Evolutionary conservation across 2,113 vertebrate species (phyloP).

Genomic region (Cryptoleucopteryx plumbea): DNA sequence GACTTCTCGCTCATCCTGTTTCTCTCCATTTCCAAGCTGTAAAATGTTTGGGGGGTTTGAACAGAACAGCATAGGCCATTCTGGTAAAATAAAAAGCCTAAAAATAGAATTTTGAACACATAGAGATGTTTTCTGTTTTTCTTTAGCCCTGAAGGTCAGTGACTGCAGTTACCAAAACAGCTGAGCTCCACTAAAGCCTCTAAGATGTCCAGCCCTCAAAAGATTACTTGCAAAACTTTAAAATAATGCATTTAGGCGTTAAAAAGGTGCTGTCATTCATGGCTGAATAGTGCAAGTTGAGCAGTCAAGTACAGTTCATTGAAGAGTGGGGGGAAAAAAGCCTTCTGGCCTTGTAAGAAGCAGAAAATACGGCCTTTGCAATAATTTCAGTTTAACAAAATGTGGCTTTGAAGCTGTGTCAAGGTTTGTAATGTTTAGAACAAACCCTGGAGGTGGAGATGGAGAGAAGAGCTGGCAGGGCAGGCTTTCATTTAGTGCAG

Average conservation of each 20-base stretch:
- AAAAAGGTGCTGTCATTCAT: background rate
- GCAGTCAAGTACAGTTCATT: background rate
- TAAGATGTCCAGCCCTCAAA: background rate
- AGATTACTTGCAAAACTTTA: background rate
- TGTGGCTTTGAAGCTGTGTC: background rate
- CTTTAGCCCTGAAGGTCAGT: background rate
- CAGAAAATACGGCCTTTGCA: background rate
- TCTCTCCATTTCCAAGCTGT: background rate
- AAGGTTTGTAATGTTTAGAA: background rate
- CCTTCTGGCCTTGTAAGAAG: background rate
- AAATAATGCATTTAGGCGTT: background rate
- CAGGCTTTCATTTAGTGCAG: background rate
- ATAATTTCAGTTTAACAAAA: background rate
- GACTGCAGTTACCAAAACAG: background rate
- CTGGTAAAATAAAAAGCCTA: background rate
- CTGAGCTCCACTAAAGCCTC: background rate
- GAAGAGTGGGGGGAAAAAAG: background rate
- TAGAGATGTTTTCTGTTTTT: background rate
- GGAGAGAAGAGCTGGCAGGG: background rate
- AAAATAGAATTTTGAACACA: background rate
- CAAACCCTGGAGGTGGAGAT: background rate
- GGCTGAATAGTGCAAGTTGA: background rate
- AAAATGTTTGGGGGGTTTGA: background rate
- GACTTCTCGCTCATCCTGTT: rapidly evolving
- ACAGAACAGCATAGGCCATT: background rate